Conservation (phyloP, 92 coral and sea anemone species). For the Parazoanthus atlanticus region DNA sequence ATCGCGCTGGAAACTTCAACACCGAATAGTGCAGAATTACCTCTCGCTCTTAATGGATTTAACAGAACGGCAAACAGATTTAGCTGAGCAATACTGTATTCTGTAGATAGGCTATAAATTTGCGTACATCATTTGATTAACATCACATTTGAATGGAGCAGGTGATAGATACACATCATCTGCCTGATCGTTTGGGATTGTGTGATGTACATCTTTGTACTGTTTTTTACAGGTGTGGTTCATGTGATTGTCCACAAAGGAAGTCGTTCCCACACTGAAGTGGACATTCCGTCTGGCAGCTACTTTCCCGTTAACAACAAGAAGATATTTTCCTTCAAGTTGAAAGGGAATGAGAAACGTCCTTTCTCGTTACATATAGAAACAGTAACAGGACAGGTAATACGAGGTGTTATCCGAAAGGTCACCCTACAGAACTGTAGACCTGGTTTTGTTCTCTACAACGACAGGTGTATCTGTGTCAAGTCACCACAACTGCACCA, state of each 20-base stretch:
- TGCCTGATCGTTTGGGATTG: neutral
- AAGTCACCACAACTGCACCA: constrained; percentile 43
- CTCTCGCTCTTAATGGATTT: no score
- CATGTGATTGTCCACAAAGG: constrained; percentile 38
- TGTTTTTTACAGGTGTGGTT: constrained; percentile 42
- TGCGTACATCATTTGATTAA: neutral
- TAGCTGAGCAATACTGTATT: neutral
- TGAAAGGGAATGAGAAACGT: constrained; percentile 38
- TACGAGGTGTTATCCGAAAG: constrained; percentile 44
- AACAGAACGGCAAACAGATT: no score
- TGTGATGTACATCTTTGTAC: neutral
- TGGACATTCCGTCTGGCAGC: constrained; percentile 62
- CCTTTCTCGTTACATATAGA: constrained; percentile 58
- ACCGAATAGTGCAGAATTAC: no score
- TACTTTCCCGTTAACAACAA: constrained; percentile 52
- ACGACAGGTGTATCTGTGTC: constrained; percentile 62
- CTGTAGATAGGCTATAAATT: neutral
- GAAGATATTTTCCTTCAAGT: constrained; percentile 55
- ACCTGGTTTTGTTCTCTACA: constrained; percentile 56
- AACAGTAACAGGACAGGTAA: constrained; percentile 68
- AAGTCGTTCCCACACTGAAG: constrained; percentile 46
- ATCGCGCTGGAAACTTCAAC: no score
- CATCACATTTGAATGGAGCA: neutral
- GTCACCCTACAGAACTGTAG: constrained; percentile 59
- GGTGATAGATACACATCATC: neutral